Percentiles rank a stretch among this genome's conserved stretches.
Conservation (phyloP, 1,140 invertebrate species). For the Holcopasites calliopsidis region DNA sequence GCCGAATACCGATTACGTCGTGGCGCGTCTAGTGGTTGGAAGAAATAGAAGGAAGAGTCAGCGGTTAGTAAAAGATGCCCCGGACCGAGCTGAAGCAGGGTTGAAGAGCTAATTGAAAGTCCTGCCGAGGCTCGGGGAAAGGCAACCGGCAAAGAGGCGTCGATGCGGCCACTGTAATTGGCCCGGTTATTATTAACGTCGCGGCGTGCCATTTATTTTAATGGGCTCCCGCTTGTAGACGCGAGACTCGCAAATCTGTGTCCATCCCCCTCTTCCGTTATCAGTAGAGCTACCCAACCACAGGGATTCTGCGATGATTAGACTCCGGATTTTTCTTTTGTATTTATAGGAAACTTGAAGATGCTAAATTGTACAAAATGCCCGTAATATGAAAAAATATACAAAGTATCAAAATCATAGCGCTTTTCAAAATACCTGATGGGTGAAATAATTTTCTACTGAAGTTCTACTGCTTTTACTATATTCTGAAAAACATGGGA, state of each 20-base stretch:
- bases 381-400: no score
- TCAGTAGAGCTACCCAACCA: background rate
- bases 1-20: conserved; percentile 37
- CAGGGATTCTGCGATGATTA: background rate
- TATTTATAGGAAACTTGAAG: no score
- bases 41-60: conserved; percentile 44
- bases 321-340: conserved; percentile 22
- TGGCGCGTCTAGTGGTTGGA: conserved; percentile 6
- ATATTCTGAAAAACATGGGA: no score
- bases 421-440: no score
- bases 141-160: conserved; percentile 37
- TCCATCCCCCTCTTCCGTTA: background rate
- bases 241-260: conserved; percentile 17
- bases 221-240: conserved; percentile 19
- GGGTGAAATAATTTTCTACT: no score
- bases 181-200: conserved; percentile 50
- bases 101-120: conserved; percentile 58
- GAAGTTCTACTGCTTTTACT: no score
- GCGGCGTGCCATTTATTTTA: conserved; percentile 51
- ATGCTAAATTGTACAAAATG: no score
- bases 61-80: conserved; percentile 28
- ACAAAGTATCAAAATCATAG: no score
- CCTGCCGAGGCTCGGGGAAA: conserved; percentile 28
- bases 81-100: background rate
- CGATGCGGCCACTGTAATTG: conserved; percentile 51